A percentile compares a stretch with the other conserved stretches of the same genome.
phyloP scores from a whole-genome alignment of 2,113 vertebrate genomes.

The Garra rufa region DNA sequence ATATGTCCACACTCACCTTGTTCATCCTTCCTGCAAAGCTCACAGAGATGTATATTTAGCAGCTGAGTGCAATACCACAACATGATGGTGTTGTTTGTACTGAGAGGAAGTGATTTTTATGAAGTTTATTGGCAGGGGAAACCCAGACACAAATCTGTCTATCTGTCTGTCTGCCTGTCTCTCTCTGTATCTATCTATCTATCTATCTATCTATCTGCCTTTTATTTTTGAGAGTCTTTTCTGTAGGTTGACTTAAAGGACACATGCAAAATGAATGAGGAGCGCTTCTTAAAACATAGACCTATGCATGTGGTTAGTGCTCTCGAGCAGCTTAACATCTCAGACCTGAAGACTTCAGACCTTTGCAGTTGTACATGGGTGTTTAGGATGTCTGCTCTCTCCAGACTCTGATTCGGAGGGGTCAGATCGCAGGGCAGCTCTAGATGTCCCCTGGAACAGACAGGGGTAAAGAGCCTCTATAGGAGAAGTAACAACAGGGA shows the following conservation, averaged over 20 bases:
- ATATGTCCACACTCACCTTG: conserved; percentile 41
- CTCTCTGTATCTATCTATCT: not conserved
- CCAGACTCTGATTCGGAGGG: not conserved
- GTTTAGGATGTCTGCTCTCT: conserved; percentile 6
- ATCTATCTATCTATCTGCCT: not conserved
- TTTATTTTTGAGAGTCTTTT: not conserved
- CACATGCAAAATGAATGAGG: conserved; percentile 1
- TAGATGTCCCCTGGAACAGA: conserved; percentile 6
- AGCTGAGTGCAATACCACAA: not conserved
- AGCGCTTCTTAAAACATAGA: not conserved
- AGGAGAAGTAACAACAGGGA: conserved; percentile 2
- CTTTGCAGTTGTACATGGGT: not conserved
- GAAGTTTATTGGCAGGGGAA: not conserved
- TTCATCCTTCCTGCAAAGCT: conserved; percentile 7
- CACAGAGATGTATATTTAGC: conserved; percentile 43
- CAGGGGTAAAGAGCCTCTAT: conserved; percentile 2
- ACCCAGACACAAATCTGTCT: not conserved
- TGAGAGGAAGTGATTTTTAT: conserved; percentile 25
- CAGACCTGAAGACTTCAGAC: not conserved
- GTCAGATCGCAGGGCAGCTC: not conserved
- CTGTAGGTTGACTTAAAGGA: not conserved
- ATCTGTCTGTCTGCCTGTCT: not conserved
- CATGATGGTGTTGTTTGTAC: not conserved
- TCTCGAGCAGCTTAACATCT: not conserved
- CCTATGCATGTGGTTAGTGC: not conserved